Evolutionary conservation across 2,888 invertebrate species (phyloP).

Genomic region (Drosophila parthenogenetica): DNA sequence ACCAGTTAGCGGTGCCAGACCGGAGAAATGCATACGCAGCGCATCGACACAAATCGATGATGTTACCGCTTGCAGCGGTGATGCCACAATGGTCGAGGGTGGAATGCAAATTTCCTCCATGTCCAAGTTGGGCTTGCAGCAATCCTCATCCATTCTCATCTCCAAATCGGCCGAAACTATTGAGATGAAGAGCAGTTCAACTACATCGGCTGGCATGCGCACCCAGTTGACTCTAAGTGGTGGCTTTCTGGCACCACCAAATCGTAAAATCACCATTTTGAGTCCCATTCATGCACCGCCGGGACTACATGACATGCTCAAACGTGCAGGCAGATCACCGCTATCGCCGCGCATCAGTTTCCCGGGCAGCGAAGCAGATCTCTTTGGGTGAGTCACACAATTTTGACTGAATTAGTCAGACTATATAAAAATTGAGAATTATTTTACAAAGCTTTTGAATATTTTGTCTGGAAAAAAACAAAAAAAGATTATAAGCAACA

Average conservation of each 20-base stretch:
- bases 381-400: constrained; percentile 83
- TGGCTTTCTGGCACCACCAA: constrained; percentile 84
- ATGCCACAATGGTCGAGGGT: constrained; percentile 45
- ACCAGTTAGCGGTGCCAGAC: constrained; percentile 66
- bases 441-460: too few relatives aligned
- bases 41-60: constrained; percentile 85
- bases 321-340: constrained; percentile 84
- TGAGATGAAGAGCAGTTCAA: constrained; percentile 83
- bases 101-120: constrained; percentile 67
- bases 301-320: constrained; percentile 86
- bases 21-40: constrained; percentile 84
- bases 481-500: too few relatives aligned
- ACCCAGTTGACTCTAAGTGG: constrained; percentile 84
- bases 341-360: constrained; percentile 85
- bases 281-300: constrained; percentile 90
- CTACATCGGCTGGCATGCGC: constrained; percentile 81
- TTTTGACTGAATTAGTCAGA: background rate
- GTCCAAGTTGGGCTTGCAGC: constrained; percentile 82
- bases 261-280: constrained; percentile 90
- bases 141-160: constrained; percentile 84
- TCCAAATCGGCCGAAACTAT: constrained; percentile 85
- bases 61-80: constrained; percentile 49
- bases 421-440: background rate
- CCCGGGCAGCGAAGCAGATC: constrained; percentile 84
- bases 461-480: too few relatives aligned